phyloP scores from a whole-genome alignment of 2,888 invertebrate genomes.

The Phaedon cochleariae region DNA sequence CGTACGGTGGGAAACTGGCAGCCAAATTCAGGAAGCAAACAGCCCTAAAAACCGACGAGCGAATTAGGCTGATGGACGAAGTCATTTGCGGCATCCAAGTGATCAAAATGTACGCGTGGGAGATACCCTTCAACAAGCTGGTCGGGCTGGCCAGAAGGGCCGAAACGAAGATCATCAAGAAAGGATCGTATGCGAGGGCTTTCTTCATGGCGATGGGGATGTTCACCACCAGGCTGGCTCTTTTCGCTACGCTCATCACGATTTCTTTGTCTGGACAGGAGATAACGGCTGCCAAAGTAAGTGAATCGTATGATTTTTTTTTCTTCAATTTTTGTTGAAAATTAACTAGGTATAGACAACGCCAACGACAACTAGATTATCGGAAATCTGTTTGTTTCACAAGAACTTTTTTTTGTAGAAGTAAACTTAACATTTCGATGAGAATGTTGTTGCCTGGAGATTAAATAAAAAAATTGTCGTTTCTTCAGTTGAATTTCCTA shows the following conservation, averaged over 20 bases:
- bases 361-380: too few relatives aligned
- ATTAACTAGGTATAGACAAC: too few relatives aligned
- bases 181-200: constrained; percentile 71
- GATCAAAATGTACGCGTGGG: constrained; percentile 80
- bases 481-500: too few relatives aligned
- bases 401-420: too few relatives aligned
- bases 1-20: constrained; percentile 71
- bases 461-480: too few relatives aligned
- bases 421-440: too few relatives aligned
- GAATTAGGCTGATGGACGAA: constrained; percentile 94
- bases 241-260: constrained; percentile 67
- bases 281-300: constrained; percentile 75
- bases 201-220: constrained; percentile 78
- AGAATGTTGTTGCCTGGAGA: too few relatives aligned
- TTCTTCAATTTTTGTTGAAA: too few relatives aligned
- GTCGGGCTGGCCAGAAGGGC: constrained; percentile 67
- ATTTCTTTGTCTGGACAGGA: constrained; percentile 72
- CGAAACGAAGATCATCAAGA: constrained; percentile 67
- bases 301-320: too few relatives aligned
- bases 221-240: constrained; percentile 63
- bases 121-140: constrained; percentile 73
- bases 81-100: constrained; percentile 92
- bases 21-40: constrained; percentile 77
- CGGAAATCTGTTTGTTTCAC: too few relatives aligned
- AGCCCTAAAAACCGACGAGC: constrained; percentile 85